A percentile compares a stretch with the other conserved stretches of the same genome.
Conservation (phyloP, 92 coral and sea anemone species). For the Umimayanthus kanabou region DNA sequence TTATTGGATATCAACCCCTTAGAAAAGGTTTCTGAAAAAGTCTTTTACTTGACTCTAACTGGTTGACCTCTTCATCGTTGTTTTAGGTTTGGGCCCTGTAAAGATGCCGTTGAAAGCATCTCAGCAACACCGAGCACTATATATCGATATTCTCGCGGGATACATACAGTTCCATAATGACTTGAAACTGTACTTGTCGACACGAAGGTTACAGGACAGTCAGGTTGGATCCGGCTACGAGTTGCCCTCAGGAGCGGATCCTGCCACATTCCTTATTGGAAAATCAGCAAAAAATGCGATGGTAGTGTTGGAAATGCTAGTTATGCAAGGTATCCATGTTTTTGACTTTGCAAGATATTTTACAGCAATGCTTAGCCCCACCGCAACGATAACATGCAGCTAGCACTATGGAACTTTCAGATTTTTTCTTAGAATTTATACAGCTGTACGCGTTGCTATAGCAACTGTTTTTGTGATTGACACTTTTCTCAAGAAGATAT, state of each 20-base stretch:
- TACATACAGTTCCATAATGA: neutral
- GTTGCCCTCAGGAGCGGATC: neutral
- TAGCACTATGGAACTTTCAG: too few relatives aligned
- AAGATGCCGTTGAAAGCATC: constrained; percentile 22
- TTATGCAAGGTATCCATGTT: constrained; percentile 16
- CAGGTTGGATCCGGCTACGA: constrained; percentile 10
- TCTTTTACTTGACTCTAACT: too few relatives aligned
- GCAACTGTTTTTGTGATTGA: too few relatives aligned
- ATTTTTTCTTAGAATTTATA: too few relatives aligned
- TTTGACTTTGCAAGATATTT: too few relatives aligned
- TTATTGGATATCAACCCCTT: too few relatives aligned
- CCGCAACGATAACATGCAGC: too few relatives aligned
- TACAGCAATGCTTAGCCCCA: too few relatives aligned
- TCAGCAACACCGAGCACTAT: constrained; percentile 1
- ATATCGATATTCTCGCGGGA: neutral
- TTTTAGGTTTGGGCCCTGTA: constrained; percentile 16
- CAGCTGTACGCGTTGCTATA: too few relatives aligned
- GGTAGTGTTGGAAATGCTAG: constrained; percentile 9
- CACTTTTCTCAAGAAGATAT: too few relatives aligned
- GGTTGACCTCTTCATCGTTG: neutral
- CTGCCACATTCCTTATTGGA: neutral
- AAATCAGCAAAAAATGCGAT: neutral
- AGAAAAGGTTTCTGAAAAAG: too few relatives aligned
- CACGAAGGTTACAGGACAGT: neutral
- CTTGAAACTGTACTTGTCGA: neutral